Conservation (phyloP, 2,113 vertebrate genomes). For the Pampusana beccarii region DNA sequence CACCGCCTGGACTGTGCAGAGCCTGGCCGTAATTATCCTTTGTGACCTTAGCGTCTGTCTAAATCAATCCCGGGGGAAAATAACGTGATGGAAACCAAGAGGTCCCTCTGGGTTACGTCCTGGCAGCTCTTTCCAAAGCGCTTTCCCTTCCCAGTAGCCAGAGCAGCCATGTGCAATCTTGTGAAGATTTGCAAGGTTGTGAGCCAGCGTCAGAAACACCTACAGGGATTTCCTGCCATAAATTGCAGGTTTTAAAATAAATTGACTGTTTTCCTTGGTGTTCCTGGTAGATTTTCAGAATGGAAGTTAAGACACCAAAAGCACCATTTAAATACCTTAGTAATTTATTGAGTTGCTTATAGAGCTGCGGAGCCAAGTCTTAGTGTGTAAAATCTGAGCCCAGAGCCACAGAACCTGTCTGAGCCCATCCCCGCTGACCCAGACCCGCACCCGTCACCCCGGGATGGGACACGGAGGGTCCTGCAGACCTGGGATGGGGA, state of each 20-base stretch:
- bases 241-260: background rate
- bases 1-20: accelerated
- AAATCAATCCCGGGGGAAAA: background rate
- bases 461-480: too few relatives aligned
- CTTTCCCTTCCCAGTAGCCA: too few relatives aligned
- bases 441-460: background rate
- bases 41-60: background rate
- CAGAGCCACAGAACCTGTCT: background rate
- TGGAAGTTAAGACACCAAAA: background rate
- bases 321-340: background rate
- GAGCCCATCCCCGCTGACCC: accelerated
- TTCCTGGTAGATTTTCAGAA: background rate
- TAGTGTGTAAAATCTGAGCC: background rate
- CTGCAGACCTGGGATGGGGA: too few relatives aligned
- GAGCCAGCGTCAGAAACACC: background rate
- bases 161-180: background rate
- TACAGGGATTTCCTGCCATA: background rate
- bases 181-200: background rate
- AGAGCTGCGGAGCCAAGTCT: background rate
- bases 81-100: background rate
- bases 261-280: background rate
- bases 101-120: background rate
- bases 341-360: background rate
- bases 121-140: background rate
- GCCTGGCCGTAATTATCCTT: background rate